Conservation (phyloP, 2,797 vertebrate species). For the Anguilla marmorata region DNA sequence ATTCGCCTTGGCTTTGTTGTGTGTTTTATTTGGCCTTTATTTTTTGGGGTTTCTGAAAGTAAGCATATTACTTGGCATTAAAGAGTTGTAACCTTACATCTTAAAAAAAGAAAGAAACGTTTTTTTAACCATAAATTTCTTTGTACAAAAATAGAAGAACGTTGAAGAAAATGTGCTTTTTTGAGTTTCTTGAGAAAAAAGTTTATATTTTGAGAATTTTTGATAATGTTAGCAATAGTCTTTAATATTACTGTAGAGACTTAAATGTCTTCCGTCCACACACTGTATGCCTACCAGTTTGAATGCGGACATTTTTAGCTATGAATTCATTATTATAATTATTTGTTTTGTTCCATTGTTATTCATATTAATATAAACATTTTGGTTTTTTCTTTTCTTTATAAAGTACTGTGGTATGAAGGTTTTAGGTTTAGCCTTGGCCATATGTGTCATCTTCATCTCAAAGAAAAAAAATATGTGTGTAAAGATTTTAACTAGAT, state of each 20-base stretch:
- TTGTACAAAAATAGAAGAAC: slow-evolving; percentile 56
- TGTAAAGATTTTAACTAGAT: not conserved
- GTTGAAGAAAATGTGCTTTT: slow-evolving; percentile 45
- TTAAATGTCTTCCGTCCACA: slow-evolving; percentile 59
- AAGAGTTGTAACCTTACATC: slow-evolving; percentile 47
- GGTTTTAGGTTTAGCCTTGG: slow-evolving; percentile 60
- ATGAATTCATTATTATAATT: slow-evolving; percentile 35
- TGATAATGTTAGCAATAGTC: slow-evolving; percentile 41
- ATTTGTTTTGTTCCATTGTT: slow-evolving; percentile 61
- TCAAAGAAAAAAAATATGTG: slow-evolving; percentile 4
- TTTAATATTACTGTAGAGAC: slow-evolving; percentile 59
- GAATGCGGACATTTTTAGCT: slow-evolving; percentile 57
- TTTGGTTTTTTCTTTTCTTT: slow-evolving; percentile 72
- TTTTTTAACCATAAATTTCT: not conserved
- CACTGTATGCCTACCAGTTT: slow-evolving; percentile 40
- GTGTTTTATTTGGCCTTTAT: slow-evolving; percentile 42
- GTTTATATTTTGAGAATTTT: slow-evolving; percentile 44
- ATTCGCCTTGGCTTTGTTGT: slow-evolving; percentile 49
- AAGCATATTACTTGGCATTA: slow-evolving; percentile 10
- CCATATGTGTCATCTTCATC: slow-evolving; percentile 14
- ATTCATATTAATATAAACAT: slow-evolving; percentile 63
- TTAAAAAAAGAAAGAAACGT: slow-evolving; percentile 41
- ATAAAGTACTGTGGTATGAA: slow-evolving; percentile 73
- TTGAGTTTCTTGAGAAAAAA: slow-evolving; percentile 39
- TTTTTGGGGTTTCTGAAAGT: slow-evolving; percentile 38